These are phyloP conservation scores for Zele albiditarsus DNA, from an alignment of 2,888 invertebrate genomes.

Conservation along the genomic window DNA sequence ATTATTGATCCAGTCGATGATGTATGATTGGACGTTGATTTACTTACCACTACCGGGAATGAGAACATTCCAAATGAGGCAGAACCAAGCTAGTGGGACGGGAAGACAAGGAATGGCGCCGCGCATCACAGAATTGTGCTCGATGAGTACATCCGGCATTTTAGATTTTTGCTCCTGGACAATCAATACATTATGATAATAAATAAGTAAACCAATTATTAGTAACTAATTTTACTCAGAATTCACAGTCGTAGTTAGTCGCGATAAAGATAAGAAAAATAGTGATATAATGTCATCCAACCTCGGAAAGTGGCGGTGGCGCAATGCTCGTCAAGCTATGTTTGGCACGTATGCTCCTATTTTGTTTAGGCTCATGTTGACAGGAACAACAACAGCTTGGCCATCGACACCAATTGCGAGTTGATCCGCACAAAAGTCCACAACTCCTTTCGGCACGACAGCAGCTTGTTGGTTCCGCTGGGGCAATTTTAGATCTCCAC, in stretches of 20 bases:
- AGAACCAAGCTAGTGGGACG: conserved; percentile 88
- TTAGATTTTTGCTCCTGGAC: conserved; percentile 83
- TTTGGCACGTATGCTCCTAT: conserved; percentile 67
- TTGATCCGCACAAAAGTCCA: conserved; percentile 61
- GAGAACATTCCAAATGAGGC: conserved; percentile 86
- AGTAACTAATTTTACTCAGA: no score
- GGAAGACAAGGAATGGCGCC: conserved; percentile 95
- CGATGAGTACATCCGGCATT: conserved; percentile 84
- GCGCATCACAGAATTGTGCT: conserved; percentile 90
- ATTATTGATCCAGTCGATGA: conserved; percentile 2
- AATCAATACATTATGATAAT: conserved; percentile 11
- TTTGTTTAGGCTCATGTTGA: conserved; percentile 55
- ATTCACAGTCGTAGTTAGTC: background rate
- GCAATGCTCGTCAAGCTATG: conserved; percentile 70
- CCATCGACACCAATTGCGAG: conserved; percentile 50
- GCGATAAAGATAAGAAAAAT: background rate
- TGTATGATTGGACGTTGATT: conserved; percentile 18
- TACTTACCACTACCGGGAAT: conserved; percentile 84
- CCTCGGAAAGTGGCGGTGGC: conserved; percentile 70
- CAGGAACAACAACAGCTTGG: conserved; percentile 43
- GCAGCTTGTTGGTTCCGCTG: conserved; percentile 61
- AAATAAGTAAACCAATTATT: background rate
- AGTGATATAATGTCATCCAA: conserved; percentile 33
- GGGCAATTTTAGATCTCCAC: conserved; percentile 61
- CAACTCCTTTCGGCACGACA: conserved; percentile 67